A percentile compares a stretch with the other conserved stretches of the same genome.
Evolutionary conservation across 53 echinoderm and acorn worm genomes (phyloP).

Genomic region (Astropecten irregularis): DNA sequence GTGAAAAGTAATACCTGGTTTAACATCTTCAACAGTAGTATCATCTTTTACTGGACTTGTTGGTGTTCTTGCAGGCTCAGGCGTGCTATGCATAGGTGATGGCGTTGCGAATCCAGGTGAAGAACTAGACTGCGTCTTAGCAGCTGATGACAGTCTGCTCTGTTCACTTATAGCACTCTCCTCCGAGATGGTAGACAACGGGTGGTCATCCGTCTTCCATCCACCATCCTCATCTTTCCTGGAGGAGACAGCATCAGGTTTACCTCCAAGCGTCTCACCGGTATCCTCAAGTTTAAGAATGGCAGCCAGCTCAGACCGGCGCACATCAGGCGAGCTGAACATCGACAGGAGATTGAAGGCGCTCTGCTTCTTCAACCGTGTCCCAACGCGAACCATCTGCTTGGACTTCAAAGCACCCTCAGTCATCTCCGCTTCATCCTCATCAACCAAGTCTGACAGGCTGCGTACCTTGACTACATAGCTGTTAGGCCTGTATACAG

Average conservation of each 20-base stretch:
- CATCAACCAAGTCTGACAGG: slow-evolving; percentile 71
- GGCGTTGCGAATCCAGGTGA: slow-evolving; percentile 16
- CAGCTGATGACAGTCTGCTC: slow-evolving; percentile 40
- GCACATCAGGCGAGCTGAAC: slow-evolving; percentile 85
- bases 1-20: too few relatives aligned
- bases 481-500: slow-evolving; percentile 73
- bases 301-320: slow-evolving; percentile 80
- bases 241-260: background rate
- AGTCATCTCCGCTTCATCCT: background rate
- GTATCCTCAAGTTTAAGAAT: slow-evolving; percentile 90
- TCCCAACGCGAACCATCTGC: slow-evolving; percentile 55
- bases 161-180: slow-evolving; percentile 53
- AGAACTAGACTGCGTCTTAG: background rate
- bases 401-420: slow-evolving; percentile 30
- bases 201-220: slow-evolving; percentile 88
- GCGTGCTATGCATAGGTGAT: background rate
- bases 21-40: too few relatives aligned
- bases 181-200: slow-evolving; percentile 86
- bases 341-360: slow-evolving; percentile 89
- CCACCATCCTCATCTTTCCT: slow-evolving; percentile 1
- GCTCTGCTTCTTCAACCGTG: slow-evolving; percentile 75
- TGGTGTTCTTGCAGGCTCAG: too few relatives aligned
- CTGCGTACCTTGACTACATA: slow-evolving; percentile 81
- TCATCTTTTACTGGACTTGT: too few relatives aligned
- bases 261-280: slow-evolving; percentile 55